A percentile compares a stretch with the other conserved stretches of the same genome.
phyloP scores from a whole-genome alignment of 1,140 invertebrate species.

The Drosophila erecta region DNA sequence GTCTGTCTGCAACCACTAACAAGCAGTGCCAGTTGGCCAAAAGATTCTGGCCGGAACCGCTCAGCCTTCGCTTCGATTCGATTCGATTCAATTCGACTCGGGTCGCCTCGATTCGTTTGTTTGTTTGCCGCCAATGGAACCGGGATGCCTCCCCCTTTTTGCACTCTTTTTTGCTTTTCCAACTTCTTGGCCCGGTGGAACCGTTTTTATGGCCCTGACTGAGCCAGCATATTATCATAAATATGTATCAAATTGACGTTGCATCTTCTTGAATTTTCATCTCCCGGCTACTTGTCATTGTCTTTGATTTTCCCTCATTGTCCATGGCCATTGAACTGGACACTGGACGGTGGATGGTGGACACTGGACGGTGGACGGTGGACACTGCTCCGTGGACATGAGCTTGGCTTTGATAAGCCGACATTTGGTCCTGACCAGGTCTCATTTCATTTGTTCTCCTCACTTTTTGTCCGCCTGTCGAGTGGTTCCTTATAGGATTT shows the following conservation, averaged over 20 bases:
- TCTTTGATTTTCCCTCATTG: constrained; percentile 82
- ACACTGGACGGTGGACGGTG: constrained; percentile 10
- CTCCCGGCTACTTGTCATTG: constrained; percentile 80
- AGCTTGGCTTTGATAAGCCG: constrained; percentile 70
- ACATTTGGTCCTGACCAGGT: constrained; percentile 49
- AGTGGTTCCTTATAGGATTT: constrained; percentile 46
- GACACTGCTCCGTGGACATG: constrained; percentile 38
- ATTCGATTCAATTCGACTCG: constrained; percentile 42
- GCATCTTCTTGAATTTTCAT: constrained; percentile 83
- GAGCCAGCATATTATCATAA: constrained; percentile 78
- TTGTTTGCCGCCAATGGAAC: constrained; percentile 60
- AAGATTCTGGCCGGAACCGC: constrained; percentile 59
- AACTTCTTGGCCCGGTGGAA: constrained; percentile 19
- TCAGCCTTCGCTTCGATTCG: constrained; percentile 40
- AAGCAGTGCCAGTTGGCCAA: constrained; percentile 36
- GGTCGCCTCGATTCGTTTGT: constrained; percentile 63
- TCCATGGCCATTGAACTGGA: constrained; percentile 70
- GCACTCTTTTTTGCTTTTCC: background rate
- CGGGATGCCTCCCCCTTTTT: constrained; percentile 10
- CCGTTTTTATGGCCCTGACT: constrained; percentile 61
- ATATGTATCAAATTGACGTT: constrained; percentile 83
- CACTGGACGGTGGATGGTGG: background rate
- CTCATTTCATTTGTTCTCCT: constrained; percentile 35
- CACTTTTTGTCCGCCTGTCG: constrained; percentile 48
- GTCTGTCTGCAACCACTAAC: constrained; percentile 63